phyloP scores from a whole-genome alignment of 1,140 invertebrate species.

The Cherax destructor region DNA sequence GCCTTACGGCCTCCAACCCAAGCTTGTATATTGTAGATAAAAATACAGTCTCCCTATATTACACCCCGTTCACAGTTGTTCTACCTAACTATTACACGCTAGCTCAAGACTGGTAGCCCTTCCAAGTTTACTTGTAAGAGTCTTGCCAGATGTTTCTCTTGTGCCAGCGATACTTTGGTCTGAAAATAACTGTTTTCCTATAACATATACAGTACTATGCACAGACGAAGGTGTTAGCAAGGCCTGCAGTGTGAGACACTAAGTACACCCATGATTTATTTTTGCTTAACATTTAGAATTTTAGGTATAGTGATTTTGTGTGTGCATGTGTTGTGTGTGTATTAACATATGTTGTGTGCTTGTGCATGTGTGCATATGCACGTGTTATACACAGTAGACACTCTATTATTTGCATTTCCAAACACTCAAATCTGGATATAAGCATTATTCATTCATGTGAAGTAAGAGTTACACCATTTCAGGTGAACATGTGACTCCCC shows the following conservation, averaged over 20 bases:
- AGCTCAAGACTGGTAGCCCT: constrained; percentile 26
- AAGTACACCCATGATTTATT: too few species aligned
- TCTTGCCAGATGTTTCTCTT: constrained; percentile 27
- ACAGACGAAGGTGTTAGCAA: constrained; percentile 16
- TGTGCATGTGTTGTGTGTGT: too few species aligned
- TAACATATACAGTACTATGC: background rate
- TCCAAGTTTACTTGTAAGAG: background rate
- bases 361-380: too few species aligned
- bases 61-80: constrained; percentile 8
- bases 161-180: constrained; percentile 40
- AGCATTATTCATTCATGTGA: too few species aligned
- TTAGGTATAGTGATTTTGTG: background rate
- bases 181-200: constrained; percentile 48
- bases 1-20: background rate
- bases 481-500: too few species aligned
- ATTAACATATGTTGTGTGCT: too few species aligned
- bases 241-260: background rate
- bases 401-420: too few species aligned
- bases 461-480: too few species aligned
- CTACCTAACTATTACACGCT: constrained; percentile 39
- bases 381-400: too few species aligned
- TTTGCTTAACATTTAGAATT: background rate
- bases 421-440: too few species aligned
- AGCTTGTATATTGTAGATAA: constrained; percentile 4
- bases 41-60: constrained; percentile 20